Conservation (phyloP, 2,797 vertebrate genomes). For the Anabacerthia variegaticeps region DNA sequence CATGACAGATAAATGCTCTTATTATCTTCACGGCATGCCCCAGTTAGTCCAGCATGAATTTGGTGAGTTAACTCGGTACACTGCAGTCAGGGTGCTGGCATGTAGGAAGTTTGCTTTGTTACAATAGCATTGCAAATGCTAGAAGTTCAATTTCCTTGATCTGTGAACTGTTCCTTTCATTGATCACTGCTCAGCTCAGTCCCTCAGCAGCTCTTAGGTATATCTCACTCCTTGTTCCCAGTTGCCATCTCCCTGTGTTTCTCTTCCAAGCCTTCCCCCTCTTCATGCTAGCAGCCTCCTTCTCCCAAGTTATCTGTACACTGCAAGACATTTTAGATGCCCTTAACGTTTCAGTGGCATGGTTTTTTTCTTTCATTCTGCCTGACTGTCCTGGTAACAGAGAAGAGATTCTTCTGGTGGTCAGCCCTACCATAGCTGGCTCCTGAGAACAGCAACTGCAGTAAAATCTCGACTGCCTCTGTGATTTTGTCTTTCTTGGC, state of each 20-base stretch:
- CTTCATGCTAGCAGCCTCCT: neutral
- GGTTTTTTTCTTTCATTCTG: neutral
- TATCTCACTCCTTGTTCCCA: neutral
- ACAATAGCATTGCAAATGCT: neutral
- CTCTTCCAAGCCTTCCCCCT: neutral
- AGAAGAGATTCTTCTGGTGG: neutral
- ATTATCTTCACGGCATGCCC: neutral
- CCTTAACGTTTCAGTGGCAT: neutral
- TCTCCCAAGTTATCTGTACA: neutral
- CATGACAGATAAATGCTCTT: conserved; percentile 41
- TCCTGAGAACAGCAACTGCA: neutral
- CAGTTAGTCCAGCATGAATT: neutral
- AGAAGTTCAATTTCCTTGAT: neutral
- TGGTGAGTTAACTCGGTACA: neutral
- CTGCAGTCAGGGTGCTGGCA: neutral
- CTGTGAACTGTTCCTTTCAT: neutral
- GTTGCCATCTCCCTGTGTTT: neutral
- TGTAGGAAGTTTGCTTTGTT: neutral
- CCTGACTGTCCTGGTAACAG: rapidly evolving
- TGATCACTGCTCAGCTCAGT: neutral
- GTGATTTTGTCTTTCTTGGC: neutral
- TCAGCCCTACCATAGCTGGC: neutral
- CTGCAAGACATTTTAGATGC: neutral
- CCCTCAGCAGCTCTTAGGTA: neutral
- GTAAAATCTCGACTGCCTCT: neutral